Evolutionary conservation across 1,140 invertebrate species (phyloP).

Genomic region (Trypoxylus dichotomus): DNA sequence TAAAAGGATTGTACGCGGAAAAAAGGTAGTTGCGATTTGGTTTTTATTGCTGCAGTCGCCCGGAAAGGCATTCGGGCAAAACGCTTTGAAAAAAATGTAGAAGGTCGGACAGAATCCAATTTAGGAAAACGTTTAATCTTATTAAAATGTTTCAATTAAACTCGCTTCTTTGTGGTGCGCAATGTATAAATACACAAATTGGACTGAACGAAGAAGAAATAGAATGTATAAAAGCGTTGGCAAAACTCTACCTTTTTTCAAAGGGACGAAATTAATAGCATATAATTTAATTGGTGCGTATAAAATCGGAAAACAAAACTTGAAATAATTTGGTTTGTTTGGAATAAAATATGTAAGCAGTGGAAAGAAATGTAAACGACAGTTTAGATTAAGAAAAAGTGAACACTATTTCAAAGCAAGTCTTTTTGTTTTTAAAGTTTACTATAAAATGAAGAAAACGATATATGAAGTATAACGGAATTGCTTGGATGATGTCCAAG

Average conservation of each 20-base stretch:
- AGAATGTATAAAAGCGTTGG: not conserved
- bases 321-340: too few relatives aligned
- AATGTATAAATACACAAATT: not conserved
- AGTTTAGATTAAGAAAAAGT: too few relatives aligned
- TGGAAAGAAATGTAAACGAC: too few relatives aligned
- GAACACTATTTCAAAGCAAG: too few relatives aligned
- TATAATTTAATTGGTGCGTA: not conserved
- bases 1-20: not conserved
- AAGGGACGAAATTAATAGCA: not conserved
- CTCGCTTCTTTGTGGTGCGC: not conserved
- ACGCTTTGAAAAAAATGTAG: not conserved
- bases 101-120: not conserved
- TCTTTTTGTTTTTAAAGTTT: too few relatives aligned
- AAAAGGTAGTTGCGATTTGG: conserved; percentile 14
- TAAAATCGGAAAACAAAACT: not conserved
- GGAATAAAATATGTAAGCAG: too few relatives aligned
- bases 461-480: too few relatives aligned
- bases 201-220: not conserved
- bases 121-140: conserved; percentile 18
- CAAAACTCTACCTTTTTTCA: not conserved
- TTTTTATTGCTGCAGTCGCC: conserved; percentile 10
- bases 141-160: conserved; percentile 23
- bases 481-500: too few relatives aligned
- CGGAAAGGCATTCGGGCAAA: not conserved
- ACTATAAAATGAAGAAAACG: too few relatives aligned